Evolutionary conservation across 2,888 invertebrate species (phyloP).

Genomic region (Anoplius nigerrimus): DNA sequence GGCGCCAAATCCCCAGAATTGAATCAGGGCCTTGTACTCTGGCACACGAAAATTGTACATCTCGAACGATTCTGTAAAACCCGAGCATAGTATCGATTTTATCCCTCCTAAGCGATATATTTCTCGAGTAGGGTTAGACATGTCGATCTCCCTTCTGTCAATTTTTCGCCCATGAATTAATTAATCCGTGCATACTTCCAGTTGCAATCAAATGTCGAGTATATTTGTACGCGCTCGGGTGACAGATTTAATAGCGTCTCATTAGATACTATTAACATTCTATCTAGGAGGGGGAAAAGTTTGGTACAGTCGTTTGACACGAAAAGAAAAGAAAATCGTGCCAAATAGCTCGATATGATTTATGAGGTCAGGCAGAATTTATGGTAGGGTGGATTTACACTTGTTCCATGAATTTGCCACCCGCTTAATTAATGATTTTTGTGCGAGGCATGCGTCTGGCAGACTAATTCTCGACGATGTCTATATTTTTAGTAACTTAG

Average conservation of each 20-base stretch:
- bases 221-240: not conserved
- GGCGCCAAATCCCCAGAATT: slow-evolving; percentile 20
- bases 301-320: not conserved
- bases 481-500: slow-evolving; percentile 12
- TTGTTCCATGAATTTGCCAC: slow-evolving; percentile 16
- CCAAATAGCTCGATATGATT: too few species aligned
- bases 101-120: too few species aligned
- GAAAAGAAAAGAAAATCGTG: not conserved
- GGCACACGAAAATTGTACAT: slow-evolving; percentile 8
- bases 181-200: too few species aligned
- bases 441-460: slow-evolving; percentile 15
- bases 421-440: slow-evolving; percentile 45
- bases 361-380: slow-evolving; percentile 31
- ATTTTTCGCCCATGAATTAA: too few species aligned
- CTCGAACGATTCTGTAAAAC: slow-evolving; percentile 30
- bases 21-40: slow-evolving; percentile 28
- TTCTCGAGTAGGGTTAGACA: too few species aligned
- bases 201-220: too few species aligned
- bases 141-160: too few species aligned
- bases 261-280: too few species aligned
- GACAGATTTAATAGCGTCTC: too few species aligned
- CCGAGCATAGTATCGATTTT: not conserved
- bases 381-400: slow-evolving; percentile 19
- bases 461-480: not conserved
- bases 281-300: too few species aligned